phyloP scores from a whole-genome alignment of 2,888 invertebrate genomes.

The Ophion ellenae region DNA sequence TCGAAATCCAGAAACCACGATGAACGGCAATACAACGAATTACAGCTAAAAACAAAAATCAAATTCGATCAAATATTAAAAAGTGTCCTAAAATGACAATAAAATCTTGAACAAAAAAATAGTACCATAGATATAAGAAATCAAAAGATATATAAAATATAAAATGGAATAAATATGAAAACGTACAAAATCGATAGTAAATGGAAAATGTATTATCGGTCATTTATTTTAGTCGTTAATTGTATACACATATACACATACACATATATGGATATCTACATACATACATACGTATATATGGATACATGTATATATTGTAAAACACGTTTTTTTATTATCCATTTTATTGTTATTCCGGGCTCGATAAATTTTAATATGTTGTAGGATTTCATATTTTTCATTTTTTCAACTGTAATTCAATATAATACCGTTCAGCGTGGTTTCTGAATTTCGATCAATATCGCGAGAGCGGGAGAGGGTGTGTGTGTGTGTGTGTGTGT shows the following conservation, averaged over 20 bases:
- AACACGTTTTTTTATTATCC: too few relatives aligned
- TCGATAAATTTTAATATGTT: conserved; percentile 24
- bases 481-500: too few relatives aligned
- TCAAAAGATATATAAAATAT: background rate
- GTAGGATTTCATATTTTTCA: conserved; percentile 13
- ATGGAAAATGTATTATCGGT: background rate
- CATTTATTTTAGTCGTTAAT: background rate
- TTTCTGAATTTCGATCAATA: conserved; percentile 64
- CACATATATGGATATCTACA: too few relatives aligned
- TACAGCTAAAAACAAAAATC: background rate
- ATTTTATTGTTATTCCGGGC: background rate
- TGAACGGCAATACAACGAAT: too few relatives aligned
- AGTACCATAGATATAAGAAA: background rate
- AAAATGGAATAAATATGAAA: too few relatives aligned
- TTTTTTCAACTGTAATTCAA: conserved; percentile 7
- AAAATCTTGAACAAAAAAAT: background rate
- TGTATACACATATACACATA: too few relatives aligned
- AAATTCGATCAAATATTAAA: background rate
- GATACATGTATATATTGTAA: too few relatives aligned
- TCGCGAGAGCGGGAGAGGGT: conserved; percentile 6
- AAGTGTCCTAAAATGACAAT: background rate
- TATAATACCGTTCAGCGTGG: background rate
- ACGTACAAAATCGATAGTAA: too few relatives aligned
- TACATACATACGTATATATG: too few relatives aligned
- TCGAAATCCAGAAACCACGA: background rate